Conservation (phyloP, 92 coral and sea anemone species). For the Paragorgia papillata region DNA sequence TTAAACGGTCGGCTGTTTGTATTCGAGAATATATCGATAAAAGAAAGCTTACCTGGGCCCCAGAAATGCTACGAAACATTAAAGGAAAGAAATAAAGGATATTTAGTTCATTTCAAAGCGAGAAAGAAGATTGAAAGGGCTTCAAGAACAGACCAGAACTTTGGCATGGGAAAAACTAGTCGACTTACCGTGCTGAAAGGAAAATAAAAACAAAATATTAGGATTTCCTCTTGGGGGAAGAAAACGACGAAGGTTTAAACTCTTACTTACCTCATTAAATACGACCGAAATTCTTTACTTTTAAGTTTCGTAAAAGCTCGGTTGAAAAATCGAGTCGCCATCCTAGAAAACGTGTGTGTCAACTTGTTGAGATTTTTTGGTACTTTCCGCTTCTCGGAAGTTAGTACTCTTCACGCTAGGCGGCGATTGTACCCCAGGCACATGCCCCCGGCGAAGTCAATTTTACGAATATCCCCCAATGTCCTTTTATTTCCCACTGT, state of each 20-base stretch:
- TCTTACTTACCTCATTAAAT: slow-evolving; percentile 82
- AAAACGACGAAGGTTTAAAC: neutral
- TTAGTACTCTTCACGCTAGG: neutral
- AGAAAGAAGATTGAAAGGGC: slow-evolving; percentile 14
- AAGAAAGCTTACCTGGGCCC: slow-evolving; percentile 96
- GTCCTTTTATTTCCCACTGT: too few relatives aligned
- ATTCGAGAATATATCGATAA: too few relatives aligned
- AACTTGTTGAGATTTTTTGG: too few relatives aligned
- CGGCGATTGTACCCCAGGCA: too few relatives aligned
- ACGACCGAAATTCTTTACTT: slow-evolving; percentile 93
- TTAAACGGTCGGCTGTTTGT: too few relatives aligned
- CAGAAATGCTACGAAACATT: slow-evolving; percentile 83
- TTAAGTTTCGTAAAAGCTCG: slow-evolving; percentile 72
- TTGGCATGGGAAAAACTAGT: too few relatives aligned
- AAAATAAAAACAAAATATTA: too few relatives aligned
- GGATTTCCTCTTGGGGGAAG: too few relatives aligned
- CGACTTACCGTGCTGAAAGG: slow-evolving; percentile 96
- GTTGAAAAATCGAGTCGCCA: slow-evolving; percentile 77
- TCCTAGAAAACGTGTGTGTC: too few relatives aligned
- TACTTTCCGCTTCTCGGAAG: neutral
- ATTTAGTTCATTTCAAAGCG: neutral
- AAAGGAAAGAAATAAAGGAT: slow-evolving; percentile 40
- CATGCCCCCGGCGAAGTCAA: too few relatives aligned
- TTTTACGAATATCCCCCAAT: too few relatives aligned
- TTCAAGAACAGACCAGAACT: neutral